These are phyloP conservation scores for Napeogenes sylphis DNA, from an alignment of 2,888 invertebrate species.

Conservation along the genomic window DNA sequence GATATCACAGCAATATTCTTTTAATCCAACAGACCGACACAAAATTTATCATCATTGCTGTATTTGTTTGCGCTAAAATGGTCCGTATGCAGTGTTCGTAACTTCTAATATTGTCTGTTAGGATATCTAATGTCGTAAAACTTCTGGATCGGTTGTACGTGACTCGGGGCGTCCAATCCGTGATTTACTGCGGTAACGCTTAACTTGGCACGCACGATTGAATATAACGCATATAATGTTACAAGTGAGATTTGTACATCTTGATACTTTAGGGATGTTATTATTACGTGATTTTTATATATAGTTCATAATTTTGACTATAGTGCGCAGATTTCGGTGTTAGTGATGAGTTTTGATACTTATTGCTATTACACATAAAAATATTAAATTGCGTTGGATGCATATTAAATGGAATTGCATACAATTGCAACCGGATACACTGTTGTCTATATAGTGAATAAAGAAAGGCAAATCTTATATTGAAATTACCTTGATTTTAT, in stretches of 20 bases:
- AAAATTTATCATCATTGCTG: not conserved
- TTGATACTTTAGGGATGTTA: too few relatives aligned
- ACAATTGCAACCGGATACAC: too few relatives aligned
- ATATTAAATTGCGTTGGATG: too few relatives aligned
- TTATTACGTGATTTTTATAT: too few relatives aligned
- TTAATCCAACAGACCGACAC: not conserved
- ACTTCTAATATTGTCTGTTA: slow-evolving; percentile 12
- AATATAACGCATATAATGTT: slow-evolving; percentile 47
- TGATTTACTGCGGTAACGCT: slow-evolving; percentile 33
- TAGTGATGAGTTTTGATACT: too few relatives aligned
- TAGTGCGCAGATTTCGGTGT: too few relatives aligned
- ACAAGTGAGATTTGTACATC: slow-evolving; percentile 40
- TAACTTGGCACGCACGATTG: slow-evolving; percentile 51
- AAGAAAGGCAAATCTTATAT: too few relatives aligned
- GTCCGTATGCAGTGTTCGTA: slow-evolving; percentile 8
- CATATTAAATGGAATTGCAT: too few relatives aligned
- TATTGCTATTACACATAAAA: too few relatives aligned
- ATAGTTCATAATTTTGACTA: too few relatives aligned
- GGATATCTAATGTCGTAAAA: slow-evolving; percentile 10
- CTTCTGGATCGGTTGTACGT: slow-evolving; percentile 22
- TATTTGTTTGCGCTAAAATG: slow-evolving; percentile 11
- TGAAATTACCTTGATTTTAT: too few relatives aligned
- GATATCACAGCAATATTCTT: slow-evolving; percentile 16
- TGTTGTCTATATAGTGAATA: too few relatives aligned
- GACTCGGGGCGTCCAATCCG: slow-evolving; percentile 23